phyloP scores from a whole-genome alignment of 1,140 invertebrate species.

The Anastrepha obliqua region DNA sequence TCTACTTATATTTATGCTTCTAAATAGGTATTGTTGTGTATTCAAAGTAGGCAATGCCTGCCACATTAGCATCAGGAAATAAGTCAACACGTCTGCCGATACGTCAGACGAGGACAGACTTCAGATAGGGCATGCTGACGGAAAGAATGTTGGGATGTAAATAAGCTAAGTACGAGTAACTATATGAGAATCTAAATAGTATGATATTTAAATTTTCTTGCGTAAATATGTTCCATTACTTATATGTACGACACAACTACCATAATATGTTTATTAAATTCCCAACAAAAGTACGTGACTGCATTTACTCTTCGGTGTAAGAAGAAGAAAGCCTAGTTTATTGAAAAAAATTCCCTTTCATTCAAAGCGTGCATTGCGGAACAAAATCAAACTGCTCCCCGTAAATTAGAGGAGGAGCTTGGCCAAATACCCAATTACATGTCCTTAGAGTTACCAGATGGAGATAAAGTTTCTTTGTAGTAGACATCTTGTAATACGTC shows the following conservation, averaged over 20 bases:
- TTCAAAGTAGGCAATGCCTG: background rate
- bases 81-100: conserved; percentile 19
- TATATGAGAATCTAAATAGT: too few species aligned
- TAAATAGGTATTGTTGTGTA: conserved; percentile 3
- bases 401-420: too few species aligned
- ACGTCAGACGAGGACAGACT: background rate
- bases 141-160: background rate
- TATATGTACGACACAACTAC: background rate
- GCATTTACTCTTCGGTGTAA: too few species aligned
- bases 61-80: conserved; percentile 43
- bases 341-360: too few species aligned
- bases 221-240: background rate
- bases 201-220: background rate
- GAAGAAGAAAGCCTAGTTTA: too few species aligned
- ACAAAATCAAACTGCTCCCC: too few species aligned
- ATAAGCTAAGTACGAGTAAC: background rate
- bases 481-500: too few species aligned
- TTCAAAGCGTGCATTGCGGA: too few species aligned
- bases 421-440: too few species aligned
- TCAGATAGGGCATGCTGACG: background rate
- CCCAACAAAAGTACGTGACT: too few species aligned
- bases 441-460: too few species aligned
- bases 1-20: background rate
- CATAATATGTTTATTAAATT: background rate
- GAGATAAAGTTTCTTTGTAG: too few species aligned